These are phyloP conservation scores for Diogma glabrata DNA, from an alignment of 2,888 invertebrate genomes.

Conservation along the genomic window DNA sequence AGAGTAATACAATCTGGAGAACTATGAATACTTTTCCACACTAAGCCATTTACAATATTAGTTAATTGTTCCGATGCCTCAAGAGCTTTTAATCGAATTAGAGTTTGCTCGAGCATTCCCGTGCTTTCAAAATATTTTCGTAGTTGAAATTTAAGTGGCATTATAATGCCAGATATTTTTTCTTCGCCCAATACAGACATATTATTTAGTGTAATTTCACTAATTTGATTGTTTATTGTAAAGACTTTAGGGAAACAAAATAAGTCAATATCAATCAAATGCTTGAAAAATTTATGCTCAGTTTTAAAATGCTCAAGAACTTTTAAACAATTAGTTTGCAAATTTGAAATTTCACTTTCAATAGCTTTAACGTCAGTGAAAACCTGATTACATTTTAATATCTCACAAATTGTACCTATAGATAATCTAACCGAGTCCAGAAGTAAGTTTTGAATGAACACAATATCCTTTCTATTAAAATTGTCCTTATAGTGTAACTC, in stretches of 20 bases:
- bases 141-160: not conserved
- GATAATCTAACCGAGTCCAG: not conserved
- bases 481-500: not conserved
- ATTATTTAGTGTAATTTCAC: not conserved
- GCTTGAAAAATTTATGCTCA: not conserved
- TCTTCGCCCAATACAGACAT: not conserved
- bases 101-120: not conserved
- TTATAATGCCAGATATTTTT: not conserved
- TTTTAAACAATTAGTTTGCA: not conserved
- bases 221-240: not conserved
- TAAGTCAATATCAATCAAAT: not conserved
- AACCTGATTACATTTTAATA: not conserved
- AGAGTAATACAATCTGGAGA: not conserved
- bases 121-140: conserved; percentile 1
- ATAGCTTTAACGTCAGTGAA: not conserved
- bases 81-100: not conserved
- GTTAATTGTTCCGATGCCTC: not conserved
- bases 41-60: conserved; percentile 1
- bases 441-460: not conserved
- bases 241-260: not conserved
- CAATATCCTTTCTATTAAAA: not conserved
- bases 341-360: not conserved
- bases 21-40: not conserved
- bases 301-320: not conserved
- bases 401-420: not conserved